A percentile compares a stretch with the other conserved stretches of the same genome.
Conservation (phyloP, 2,888 invertebrate species). For the Drosophila kambysellisi region DNA sequence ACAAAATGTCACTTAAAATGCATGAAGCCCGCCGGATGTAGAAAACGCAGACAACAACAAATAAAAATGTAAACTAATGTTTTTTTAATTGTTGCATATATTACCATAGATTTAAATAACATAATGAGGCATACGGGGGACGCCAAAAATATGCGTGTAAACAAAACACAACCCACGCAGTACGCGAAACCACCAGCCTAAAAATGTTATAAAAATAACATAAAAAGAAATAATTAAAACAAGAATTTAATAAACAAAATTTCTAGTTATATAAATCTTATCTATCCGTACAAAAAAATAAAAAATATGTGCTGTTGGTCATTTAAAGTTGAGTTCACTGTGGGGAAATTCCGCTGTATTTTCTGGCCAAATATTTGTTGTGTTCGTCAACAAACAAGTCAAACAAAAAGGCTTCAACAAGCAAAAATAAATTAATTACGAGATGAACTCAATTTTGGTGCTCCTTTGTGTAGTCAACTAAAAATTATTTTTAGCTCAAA, state of each 20-base stretch:
- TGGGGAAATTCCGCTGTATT: constrained; percentile 16
- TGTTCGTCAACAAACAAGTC: constrained; percentile 31
- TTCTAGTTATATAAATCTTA: background rate
- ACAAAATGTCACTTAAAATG: constrained; percentile 52
- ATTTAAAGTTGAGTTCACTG: constrained; percentile 9
- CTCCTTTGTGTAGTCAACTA: constrained; percentile 16
- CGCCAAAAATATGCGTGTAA: constrained; percentile 11
- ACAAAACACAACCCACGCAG: constrained; percentile 16
- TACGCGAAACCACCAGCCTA: constrained; percentile 14
- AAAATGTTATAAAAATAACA: constrained; percentile 7
- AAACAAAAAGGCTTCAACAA: constrained; percentile 47
- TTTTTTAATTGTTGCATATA: constrained; percentile 79
- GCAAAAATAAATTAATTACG: constrained; percentile 5
- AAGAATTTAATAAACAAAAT: background rate
- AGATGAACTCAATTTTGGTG: constrained; percentile 7
- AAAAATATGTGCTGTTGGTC: background rate
- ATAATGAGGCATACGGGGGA: constrained; percentile 31
- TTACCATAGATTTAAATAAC: constrained; percentile 76
- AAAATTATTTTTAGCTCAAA: constrained; percentile 34
- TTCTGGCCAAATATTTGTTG: constrained; percentile 62
- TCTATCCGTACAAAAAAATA: background rate
- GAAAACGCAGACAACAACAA: constrained; percentile 13
- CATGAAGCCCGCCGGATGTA: constrained; percentile 24
- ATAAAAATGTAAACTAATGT: constrained; percentile 57
- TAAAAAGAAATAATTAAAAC: background rate